Evolutionary conservation across 2,888 invertebrate genomes (phyloP), one percentile per base, ranked within the genome.

Genomic region (Dorcus hopei): DNA sequence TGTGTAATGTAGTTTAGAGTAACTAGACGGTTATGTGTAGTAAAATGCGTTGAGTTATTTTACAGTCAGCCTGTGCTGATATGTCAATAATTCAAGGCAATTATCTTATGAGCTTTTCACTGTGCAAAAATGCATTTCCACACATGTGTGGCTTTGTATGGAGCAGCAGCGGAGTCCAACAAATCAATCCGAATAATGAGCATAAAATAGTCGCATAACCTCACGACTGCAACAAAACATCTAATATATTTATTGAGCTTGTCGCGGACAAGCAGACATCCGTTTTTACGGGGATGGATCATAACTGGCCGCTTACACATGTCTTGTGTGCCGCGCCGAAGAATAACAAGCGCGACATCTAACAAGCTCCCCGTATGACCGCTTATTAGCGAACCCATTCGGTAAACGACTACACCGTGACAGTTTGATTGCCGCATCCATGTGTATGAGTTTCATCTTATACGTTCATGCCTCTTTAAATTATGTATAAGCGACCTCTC

Each of bases 381-480:
- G 68, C 70, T 70, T 70, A 71, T 70, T 70, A 70, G 69, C 66
- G 68, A 59, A 63, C 65, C 65, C 64, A 65, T 66, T 65, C 65
- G 65, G 67, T 67, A 67, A 67, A 67, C 67, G 67, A 66, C 64
- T 61, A 61, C 57, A 62, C 61, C 61, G 64, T 69, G 70, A 70
- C 71, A 69, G 70, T 70, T 69, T 70, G 69, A 70, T 71, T 70
- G 64, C 68, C 61, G 61, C 69, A 68, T 69, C 69, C 69, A 70
- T 69, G 68, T 69, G 68, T 65, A 69, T 68, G 69, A 69, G 65
- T 58, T 51, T 50, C 54, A 38, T 51, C 50, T 51, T 53, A 16
- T 45, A 54, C 38, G 42, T 42, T 52, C 19, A 33, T 26, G 26
- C 49, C 45, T 45, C 40, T 51, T 59, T 59, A 57, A 59, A 62